Evolutionary conservation across 2,113 vertebrate genomes (phyloP).

Genomic region (Arvicanthis niloticus): DNA sequence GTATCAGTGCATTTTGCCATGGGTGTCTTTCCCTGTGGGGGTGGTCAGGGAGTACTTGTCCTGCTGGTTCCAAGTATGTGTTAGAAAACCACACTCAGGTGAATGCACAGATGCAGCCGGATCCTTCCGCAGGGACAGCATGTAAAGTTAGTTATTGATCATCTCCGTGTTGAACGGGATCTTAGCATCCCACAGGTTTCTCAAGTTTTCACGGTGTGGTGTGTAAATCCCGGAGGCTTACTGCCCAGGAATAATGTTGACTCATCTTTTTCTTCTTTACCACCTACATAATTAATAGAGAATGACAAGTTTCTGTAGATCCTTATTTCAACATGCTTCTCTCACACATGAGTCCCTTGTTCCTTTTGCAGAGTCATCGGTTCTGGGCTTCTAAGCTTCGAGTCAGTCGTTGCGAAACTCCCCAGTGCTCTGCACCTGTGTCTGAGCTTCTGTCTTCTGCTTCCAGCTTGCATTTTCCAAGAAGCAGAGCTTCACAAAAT

Average conservation of each 20-base stretch:
- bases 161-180: background rate
- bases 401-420: background rate
- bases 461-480: background rate
- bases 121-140: background rate
- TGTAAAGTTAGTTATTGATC: background rate
- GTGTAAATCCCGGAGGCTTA: background rate
- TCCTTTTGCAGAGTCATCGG: background rate
- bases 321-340: constrained; percentile 28
- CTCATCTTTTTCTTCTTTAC: background rate
- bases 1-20: background rate
- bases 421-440: background rate
- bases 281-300: background rate
- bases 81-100: background rate
- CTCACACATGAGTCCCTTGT: background rate
- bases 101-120: background rate
- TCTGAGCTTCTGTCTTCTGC: background rate
- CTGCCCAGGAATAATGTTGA: constrained; percentile 9
- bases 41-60: background rate
- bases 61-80: background rate
- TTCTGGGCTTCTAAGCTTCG: background rate
- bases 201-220: background rate
- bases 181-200: background rate
- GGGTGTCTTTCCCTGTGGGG: background rate
- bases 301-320: background rate
- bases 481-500: background rate